Evolutionary conservation across 2,888 invertebrate species (phyloP).

Genomic region (Platycnemis pennipes): DNA sequence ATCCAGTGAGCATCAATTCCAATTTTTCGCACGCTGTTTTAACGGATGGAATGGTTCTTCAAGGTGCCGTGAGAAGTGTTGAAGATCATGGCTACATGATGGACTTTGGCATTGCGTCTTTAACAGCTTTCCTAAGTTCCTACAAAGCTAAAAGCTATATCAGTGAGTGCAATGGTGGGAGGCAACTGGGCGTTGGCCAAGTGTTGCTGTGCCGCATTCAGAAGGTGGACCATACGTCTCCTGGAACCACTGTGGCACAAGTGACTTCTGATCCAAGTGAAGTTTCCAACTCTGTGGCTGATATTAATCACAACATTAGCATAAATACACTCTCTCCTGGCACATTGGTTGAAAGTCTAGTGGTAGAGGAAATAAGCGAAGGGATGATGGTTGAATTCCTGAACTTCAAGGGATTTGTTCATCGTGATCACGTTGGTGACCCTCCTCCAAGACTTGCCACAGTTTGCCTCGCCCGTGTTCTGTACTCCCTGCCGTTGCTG

Average conservation of each 20-base stretch:
- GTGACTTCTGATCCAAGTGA: conserved; percentile 79
- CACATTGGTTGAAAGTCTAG: conserved; percentile 54
- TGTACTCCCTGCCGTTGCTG: conserved; percentile 71
- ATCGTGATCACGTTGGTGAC: conserved; percentile 72
- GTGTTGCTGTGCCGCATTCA: conserved; percentile 83
- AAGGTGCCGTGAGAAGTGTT: conserved; percentile 86
- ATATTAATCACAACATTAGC: conserved; percentile 74
- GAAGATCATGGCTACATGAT: conserved; percentile 94
- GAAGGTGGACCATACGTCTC: conserved; percentile 75
- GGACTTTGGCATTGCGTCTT: conserved; percentile 88
- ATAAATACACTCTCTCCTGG: conserved; percentile 72
- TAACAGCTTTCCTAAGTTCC: conserved; percentile 87
- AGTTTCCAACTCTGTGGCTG: conserved; percentile 75
- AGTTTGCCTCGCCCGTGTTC: conserved; percentile 51
- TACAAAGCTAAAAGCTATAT: conserved; percentile 80
- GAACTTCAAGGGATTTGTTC: conserved; percentile 78
- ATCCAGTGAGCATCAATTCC: conserved; percentile 84
- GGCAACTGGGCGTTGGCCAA: conserved; percentile 80
- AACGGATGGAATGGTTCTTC: conserved; percentile 80
- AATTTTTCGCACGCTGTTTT: conserved; percentile 80
- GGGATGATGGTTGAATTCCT: conserved; percentile 73
- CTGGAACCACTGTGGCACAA: conserved; percentile 78
- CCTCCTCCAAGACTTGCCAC: conserved; percentile 75
- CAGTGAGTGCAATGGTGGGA: conserved; percentile 71
- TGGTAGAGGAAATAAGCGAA: conserved; percentile 59